phyloP scores from a whole-genome alignment of 1,140 invertebrate genomes.

The Samia ricini region DNA sequence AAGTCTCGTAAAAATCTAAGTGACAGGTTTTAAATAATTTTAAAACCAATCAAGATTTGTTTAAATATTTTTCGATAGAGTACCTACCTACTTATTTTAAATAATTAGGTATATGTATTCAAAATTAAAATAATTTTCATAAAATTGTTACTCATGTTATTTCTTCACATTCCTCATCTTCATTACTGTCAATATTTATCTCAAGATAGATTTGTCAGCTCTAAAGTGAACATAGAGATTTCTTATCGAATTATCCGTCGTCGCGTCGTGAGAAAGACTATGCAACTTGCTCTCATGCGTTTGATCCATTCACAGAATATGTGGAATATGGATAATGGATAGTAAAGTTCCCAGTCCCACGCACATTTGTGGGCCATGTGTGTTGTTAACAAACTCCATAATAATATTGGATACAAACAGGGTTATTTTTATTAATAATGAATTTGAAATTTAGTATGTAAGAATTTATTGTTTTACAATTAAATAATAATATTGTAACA shows the following conservation, averaged over 20 bases:
- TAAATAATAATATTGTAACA: too few relatives aligned
- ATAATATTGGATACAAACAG: background rate
- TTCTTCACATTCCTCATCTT: background rate
- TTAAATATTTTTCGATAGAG: too few relatives aligned
- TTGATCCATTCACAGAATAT: conserved; percentile 57
- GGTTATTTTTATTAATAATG: background rate
- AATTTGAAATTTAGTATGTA: background rate
- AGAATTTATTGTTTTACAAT: background rate
- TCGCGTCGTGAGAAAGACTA: conserved; percentile 48
- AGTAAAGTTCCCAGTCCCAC: conserved; percentile 31
- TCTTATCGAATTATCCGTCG: conserved; percentile 24
- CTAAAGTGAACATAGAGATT: background rate
- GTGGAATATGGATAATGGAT: conserved; percentile 25
- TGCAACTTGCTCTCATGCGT: conserved; percentile 42
- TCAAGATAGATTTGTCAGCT: background rate
- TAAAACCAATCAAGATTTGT: too few relatives aligned
- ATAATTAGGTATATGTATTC: too few relatives aligned
- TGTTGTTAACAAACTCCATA: background rate
- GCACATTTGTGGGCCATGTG: conserved; percentile 65
- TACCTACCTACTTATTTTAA: too few relatives aligned
- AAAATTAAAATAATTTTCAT: background rate
- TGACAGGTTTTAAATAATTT: too few relatives aligned
- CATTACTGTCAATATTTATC: background rate
- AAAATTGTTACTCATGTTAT: background rate
- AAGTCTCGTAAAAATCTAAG: too few relatives aligned